phyloP scores from a whole-genome alignment of 2,113 vertebrate species.

The Pollachius pollachius region DNA sequence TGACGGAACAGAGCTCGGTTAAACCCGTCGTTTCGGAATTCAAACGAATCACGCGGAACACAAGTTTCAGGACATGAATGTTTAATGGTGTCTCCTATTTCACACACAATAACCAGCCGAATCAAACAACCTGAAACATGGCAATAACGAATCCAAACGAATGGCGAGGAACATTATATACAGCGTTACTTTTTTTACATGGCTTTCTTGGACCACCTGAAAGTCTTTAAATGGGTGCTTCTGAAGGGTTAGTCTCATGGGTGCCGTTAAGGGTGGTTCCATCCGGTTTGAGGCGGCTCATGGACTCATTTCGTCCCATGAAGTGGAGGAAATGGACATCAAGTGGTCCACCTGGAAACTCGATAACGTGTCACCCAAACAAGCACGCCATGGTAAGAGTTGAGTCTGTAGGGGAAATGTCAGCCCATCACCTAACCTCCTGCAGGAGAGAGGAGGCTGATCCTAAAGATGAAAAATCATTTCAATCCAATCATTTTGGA shows the following conservation, averaged over 20 bases:
- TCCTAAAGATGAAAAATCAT: too few species aligned
- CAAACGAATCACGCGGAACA: not conserved
- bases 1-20: too few species aligned
- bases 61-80: not conserved
- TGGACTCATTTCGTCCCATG: not conserved
- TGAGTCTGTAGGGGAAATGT: not conserved
- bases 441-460: too few species aligned
- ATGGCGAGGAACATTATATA: slow-evolving; percentile 15
- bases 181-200: slow-evolving; percentile 16
- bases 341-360: not conserved
- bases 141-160: not conserved
- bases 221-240: not conserved
- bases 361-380: not conserved
- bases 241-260: not conserved
- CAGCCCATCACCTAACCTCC: too few species aligned
- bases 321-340: not conserved
- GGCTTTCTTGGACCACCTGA: not conserved
- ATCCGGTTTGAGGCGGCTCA: not conserved
- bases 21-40: not conserved
- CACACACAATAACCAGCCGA: not conserved
- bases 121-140: not conserved
- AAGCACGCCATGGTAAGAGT: not conserved
- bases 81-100: not conserved
- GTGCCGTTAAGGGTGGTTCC: not conserved
- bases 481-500: too few species aligned